phyloP scores from a whole-genome alignment of 2,888 invertebrate genomes.

The Phengaris alcon region DNA sequence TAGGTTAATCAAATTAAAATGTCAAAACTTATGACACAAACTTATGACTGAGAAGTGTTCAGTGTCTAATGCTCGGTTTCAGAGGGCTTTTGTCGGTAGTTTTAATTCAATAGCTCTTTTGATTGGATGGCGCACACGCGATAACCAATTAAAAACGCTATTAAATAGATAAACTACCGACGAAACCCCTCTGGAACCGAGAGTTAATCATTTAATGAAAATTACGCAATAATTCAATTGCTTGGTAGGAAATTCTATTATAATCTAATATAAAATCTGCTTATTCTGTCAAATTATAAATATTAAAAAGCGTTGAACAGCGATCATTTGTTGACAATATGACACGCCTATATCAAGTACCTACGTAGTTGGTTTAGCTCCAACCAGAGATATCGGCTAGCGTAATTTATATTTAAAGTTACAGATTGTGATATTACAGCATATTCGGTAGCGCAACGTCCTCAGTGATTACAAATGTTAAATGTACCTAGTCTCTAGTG shows the following conservation, averaged over 20 bases:
- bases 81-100: too few species aligned
- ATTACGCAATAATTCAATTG: conserved; percentile 1
- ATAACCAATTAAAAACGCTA: too few species aligned
- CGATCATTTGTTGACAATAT: conserved; percentile 28
- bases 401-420: conserved; percentile 57
- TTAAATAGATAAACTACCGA: too few species aligned
- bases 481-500: conserved; percentile 66
- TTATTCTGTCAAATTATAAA: conserved; percentile 14
- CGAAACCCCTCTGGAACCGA: too few species aligned
- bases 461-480: conserved; percentile 67
- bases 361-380: conserved; percentile 13
- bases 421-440: conserved; percentile 77
- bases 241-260: conserved; percentile 1
- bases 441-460: conserved; percentile 74
- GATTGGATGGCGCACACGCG: too few species aligned
- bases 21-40: neutral
- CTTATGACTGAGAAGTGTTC: neutral
- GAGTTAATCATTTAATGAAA: neutral
- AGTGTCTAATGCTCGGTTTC: neutral
- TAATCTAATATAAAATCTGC: neutral
- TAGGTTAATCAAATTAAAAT: neutral
- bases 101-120: too few species aligned
- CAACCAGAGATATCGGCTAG: conserved; percentile 51
- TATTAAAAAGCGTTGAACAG: conserved; percentile 12
- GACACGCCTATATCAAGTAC: conserved; percentile 30